phyloP scores from a whole-genome alignment of 2,888 invertebrate species.

The Macroteleia sp. region DNA sequence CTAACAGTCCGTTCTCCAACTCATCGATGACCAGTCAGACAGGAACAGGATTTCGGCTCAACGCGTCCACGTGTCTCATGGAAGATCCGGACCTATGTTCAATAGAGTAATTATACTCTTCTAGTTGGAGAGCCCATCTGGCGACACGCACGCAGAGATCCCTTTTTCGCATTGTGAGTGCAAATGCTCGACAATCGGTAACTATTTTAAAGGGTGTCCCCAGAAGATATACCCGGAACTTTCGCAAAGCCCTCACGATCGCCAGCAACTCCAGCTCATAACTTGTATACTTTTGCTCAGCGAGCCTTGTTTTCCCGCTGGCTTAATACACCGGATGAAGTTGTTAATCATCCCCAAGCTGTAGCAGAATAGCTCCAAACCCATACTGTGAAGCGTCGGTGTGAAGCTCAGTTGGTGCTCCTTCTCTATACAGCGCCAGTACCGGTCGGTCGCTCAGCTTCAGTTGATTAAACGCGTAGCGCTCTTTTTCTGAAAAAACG shows the following conservation, averaged over 20 bases:
- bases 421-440: background rate
- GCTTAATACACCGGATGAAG: slow-evolving; percentile 2
- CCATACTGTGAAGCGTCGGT: background rate
- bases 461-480: slow-evolving; percentile 10
- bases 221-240: background rate
- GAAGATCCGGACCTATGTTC: slow-evolving; percentile 21
- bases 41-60: slow-evolving; percentile 24
- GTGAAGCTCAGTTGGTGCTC: background rate
- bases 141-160: slow-evolving; percentile 26
- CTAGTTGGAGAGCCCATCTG: slow-evolving; percentile 20
- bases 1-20: slow-evolving; percentile 4
- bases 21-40: slow-evolving; percentile 1
- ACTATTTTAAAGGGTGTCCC: background rate
- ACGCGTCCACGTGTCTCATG: slow-evolving; percentile 29
- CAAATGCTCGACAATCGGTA: background rate
- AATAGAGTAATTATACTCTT: slow-evolving; percentile 23
- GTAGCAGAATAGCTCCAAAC: background rate
- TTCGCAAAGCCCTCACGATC: background rate
- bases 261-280: slow-evolving; percentile 58
- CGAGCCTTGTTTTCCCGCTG: slow-evolving; percentile 47
- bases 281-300: slow-evolving; percentile 66
- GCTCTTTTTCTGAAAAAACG: background rate
- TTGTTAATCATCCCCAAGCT: background rate
- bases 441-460: slow-evolving; percentile 15
- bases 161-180: background rate